Conservation (phyloP, 2,797 vertebrate species). For the Phalanger gymnotis region DNA sequence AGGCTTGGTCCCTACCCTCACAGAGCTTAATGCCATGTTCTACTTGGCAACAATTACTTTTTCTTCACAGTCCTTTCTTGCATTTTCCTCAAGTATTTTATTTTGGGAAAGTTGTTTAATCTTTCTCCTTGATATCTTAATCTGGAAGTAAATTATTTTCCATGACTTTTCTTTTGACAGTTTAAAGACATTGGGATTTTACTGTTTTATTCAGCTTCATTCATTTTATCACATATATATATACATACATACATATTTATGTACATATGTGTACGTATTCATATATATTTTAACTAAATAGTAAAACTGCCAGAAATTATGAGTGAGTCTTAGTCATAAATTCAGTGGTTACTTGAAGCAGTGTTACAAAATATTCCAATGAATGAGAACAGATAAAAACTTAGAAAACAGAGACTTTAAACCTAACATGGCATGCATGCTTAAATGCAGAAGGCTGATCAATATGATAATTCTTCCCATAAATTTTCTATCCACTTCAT, state of each 20-base stretch:
- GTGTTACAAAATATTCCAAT: not conserved
- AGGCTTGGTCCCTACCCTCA: not conserved
- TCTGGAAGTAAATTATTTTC: not conserved
- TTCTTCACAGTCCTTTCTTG: constrained; percentile 7
- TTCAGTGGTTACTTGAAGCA: not conserved
- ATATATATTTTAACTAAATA: not conserved
- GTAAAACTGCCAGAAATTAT: not conserved
- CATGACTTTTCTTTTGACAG: not conserved
- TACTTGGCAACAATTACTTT: constrained; percentile 8
- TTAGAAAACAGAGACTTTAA: constrained; percentile 13
- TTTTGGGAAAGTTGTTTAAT: not conserved
- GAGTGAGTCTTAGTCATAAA: not conserved
- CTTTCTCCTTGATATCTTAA: constrained; percentile 11
- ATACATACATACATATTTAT: not conserved
- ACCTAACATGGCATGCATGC: constrained; percentile 7
- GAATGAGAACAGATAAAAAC: not conserved
- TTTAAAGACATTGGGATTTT: constrained; percentile 25
- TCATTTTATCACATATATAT: not conserved
- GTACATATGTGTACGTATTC: not conserved
- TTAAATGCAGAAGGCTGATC: constrained; percentile 31
- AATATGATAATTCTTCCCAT: constrained; percentile 9
- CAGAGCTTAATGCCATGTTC: constrained; percentile 7
- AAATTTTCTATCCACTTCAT: constrained; percentile 1
- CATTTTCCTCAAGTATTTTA: constrained; percentile 44
- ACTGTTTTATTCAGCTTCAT: not conserved